Base-by-base conservation (phyloP, 1,140 invertebrate species). In the Pseudobourletiella spinata region DNA sequence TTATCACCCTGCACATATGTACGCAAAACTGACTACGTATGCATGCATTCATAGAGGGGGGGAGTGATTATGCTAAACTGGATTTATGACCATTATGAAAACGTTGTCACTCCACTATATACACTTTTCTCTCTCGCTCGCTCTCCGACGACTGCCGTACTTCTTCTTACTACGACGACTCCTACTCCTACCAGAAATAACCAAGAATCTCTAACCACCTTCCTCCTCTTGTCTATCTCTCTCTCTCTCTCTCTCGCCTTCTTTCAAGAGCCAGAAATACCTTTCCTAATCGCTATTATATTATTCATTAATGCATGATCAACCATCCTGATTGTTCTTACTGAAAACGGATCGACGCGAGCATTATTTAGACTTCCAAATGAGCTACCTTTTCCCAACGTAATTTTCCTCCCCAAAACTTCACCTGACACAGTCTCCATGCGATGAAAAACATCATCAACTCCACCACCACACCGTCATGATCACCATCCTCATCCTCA, bases 301-400 rank as follows among this genome's bases (percentile, higher is more conserved):
- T 26, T 26, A 26, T 51, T 51, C 48, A 46, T 14, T 46, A 30
- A 39, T 60, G 58, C 58, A 52, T 60, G 58, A 60, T 60, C 35
- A 52, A 60, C 48, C 15, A 46, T 46, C 15, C 15, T 46, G 44
- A 18, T 46, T 20, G 6, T 39, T 8, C 35, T 39, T n/a, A 39
- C 8, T 11, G n/a, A n/a, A 39, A n/a, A 39, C 11, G 35, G 22
- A 60, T 20, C 44, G 54, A 50, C 22, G 22, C 44, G n/a, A 48
- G 44, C 28, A 55, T 25, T 43, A 29, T 54, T 55, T 55, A 39
- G 59, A 61, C 59, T 61, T 54, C 50, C 59, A 61, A 61, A 61
- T 61, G 42, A 61, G 39, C 39, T 3, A 35, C 24, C n/a, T n/a
- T n/a, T n/a, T n/a, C n/a, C 46, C 35, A 25, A 57, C 30, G 55